phyloP scores from a whole-genome alignment of 2,797 vertebrate species.

The Scolopax bukidnonensis region DNA sequence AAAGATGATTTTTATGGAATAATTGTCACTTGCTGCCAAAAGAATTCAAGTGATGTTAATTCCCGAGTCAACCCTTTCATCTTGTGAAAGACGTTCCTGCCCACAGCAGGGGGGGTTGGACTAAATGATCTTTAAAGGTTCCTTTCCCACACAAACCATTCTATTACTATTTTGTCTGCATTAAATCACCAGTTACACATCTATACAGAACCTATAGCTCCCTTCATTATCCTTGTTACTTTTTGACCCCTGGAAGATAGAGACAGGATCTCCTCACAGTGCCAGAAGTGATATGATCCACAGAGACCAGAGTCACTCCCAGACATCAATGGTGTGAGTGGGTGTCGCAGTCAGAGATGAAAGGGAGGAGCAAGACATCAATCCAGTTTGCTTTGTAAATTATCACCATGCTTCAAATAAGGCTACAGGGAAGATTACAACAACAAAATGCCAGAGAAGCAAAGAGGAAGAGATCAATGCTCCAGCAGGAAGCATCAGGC shows the following conservation, averaged over 20 bases:
- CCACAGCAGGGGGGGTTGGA: background rate
- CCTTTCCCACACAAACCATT: background rate
- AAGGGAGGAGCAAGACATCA: background rate
- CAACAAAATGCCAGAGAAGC: background rate
- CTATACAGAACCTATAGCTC: background rate
- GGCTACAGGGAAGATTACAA: background rate
- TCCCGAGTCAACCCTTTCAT: background rate
- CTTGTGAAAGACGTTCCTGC: background rate
- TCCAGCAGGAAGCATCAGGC: background rate
- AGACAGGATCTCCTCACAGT: rapidly evolving
- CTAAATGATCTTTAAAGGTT: background rate
- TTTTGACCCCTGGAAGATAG: background rate
- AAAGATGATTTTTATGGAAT: background rate
- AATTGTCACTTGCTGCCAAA: background rate
- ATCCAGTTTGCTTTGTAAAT: background rate
- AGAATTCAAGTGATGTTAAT: background rate
- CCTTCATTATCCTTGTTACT: background rate
- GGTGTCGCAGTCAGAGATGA: background rate
- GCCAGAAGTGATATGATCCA: background rate
- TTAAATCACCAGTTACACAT: background rate
- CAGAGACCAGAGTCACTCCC: background rate
- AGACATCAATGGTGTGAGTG: rapidly evolving
- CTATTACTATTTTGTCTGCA: background rate
- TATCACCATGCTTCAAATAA: background rate
- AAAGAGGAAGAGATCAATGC: background rate